A percentile compares a stretch with the other conserved stretches of the same genome.
Evolutionary conservation across 1,140 invertebrate species (phyloP).

Genomic region (Meloidogyne hapla): DNA sequence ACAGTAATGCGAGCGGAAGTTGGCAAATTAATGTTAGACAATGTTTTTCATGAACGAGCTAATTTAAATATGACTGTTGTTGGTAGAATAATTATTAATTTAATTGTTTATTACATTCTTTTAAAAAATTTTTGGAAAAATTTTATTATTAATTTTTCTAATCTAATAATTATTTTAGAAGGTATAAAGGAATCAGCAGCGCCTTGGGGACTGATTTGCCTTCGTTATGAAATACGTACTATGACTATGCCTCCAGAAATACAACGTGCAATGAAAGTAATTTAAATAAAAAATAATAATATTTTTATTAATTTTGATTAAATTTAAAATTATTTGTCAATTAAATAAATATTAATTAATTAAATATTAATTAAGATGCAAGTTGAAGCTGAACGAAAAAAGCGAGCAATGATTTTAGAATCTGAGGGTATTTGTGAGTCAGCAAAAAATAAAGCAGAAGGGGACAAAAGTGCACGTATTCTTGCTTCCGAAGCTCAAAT

Average conservation of each 20-base stretch:
- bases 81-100: slow-evolving; percentile 53
- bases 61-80: slow-evolving; percentile 90
- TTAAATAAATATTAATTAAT: too few species aligned
- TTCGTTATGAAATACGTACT: slow-evolving; percentile 95
- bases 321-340: too few species aligned
- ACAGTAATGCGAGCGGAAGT: slow-evolving; percentile 97
- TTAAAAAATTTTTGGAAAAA: slow-evolving; percentile 15
- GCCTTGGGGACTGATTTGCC: slow-evolving; percentile 91
- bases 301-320: slow-evolving; percentile 24
- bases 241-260: slow-evolving; percentile 86
- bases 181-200: slow-evolving; percentile 94
- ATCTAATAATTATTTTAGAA: slow-evolving; percentile 68
- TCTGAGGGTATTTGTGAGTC: slow-evolving; percentile 83
- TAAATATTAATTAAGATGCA: slow-evolving; percentile 79
- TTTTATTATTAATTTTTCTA: background rate
- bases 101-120: background rate
- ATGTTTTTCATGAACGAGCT: slow-evolving; percentile 92
- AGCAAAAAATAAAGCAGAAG: slow-evolving; percentile 95
- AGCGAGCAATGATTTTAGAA: slow-evolving; percentile 91
- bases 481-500: slow-evolving; percentile 68
- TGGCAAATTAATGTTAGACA: slow-evolving; percentile 91
- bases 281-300: background rate
- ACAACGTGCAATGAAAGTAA: slow-evolving; percentile 92
- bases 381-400: slow-evolving; percentile 93
- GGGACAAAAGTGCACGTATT: slow-evolving; percentile 84